Evolutionary conservation across 2,888 invertebrate genomes (phyloP), one percentile per base, ranked within the genome.

Genomic region (Tipula vernalis): DNA sequence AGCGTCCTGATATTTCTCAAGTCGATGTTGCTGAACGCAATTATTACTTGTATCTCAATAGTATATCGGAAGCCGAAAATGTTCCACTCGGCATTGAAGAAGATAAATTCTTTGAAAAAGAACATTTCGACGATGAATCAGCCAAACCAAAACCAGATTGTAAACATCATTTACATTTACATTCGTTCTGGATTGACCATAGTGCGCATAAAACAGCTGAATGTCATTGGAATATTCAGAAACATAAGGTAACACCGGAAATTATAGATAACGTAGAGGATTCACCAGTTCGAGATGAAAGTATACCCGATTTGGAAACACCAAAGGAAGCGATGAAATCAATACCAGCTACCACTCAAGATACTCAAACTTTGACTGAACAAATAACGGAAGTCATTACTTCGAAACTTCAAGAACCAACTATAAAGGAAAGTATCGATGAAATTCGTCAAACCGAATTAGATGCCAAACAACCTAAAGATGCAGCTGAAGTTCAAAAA

Each of bases 21-120:
- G 15, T 15, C 10, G 41, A 84, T 36, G 88, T 89, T 86, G 88
- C 89, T 2, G 90, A 89, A 88, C 87, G 87, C 36, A 88, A 88
- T 42, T 89, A 88, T 71, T 88, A 88, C 86, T 41, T 88, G 36
- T 88, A 88, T 86, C 86, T 88, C 0, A 86, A 85, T 44, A 83
- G 39, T 57, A 41, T 41, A 57, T 51, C 51, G 13, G 86, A 47
- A 47, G 86, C 86, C 4, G 41, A 86, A 85, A 85, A 85, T 18
- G 42, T 42, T 42, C 85, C 85, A 28, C 85, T 84, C 15, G 84
- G 84, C 39, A 84, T 84, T 39, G 84, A 84, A 84, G 84, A 84
- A 39, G 41, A 41, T 2, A 15, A 84, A 15, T 71, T 71, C 10
- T 71, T 71, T 28, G 71, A 71, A 71, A 71, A 71, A 71, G 41